These are phyloP conservation scores for Lepeophtheirus nordmannii DNA, from an alignment of 2,888 invertebrate species.

Conservation along the genomic window DNA sequence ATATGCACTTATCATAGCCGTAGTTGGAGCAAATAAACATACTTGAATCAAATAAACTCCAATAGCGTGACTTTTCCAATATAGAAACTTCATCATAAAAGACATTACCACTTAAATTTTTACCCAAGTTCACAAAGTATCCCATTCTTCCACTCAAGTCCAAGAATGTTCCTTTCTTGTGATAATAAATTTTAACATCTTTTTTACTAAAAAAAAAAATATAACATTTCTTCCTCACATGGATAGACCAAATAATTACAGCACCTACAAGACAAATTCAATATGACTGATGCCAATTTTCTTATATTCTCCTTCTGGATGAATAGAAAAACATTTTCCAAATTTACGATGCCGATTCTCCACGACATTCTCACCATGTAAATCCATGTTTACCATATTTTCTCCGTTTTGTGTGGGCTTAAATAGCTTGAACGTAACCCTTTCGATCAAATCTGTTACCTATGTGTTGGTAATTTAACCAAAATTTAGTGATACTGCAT, in stretches of 20 bases:
- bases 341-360: slow-evolving; percentile 15
- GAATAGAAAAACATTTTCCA: slow-evolving; percentile 15
- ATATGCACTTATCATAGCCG: slow-evolving; percentile 18
- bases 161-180: slow-evolving; percentile 6
- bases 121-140: not conserved
- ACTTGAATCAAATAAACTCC: not conserved
- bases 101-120: not conserved
- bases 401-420: not conserved
- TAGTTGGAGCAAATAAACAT: not conserved
- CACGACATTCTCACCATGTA: not conserved
- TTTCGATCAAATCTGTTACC: not conserved
- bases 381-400: not conserved
- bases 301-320: not conserved
- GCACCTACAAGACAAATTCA: slow-evolving; percentile 7
- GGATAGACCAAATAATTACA: not conserved
- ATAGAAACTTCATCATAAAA: slow-evolving; percentile 6
- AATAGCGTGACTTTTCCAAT: not conserved
- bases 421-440: not conserved
- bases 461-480: no score
- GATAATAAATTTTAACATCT: slow-evolving; percentile 13
- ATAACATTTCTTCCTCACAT: not conserved
- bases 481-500: no score
- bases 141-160: slow-evolving; percentile 21
- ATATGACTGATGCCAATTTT: slow-evolving; percentile 8
- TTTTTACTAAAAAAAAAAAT: not conserved